Evolutionary conservation across 2,113 vertebrate species (phyloP).

Genomic region (Eubucco bourcierii): DNA sequence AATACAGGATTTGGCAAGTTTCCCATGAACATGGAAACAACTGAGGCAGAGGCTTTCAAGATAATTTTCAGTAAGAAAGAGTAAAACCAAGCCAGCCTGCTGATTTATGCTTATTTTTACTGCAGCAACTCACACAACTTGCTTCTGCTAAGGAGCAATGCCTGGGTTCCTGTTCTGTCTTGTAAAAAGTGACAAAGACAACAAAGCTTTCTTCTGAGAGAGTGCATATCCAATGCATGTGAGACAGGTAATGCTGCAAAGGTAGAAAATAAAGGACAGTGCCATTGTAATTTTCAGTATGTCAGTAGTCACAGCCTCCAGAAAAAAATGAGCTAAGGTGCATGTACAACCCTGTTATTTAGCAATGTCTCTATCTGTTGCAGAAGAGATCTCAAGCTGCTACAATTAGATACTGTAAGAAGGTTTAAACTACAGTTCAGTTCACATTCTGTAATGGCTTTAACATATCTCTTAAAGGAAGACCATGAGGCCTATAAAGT

Average conservation of each 20-base stretch:
- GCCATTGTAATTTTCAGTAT: not conserved
- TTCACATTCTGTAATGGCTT: not conserved
- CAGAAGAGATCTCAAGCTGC: not conserved
- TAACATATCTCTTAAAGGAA: not conserved
- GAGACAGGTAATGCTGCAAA: not conserved
- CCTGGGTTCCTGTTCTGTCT: not conserved
- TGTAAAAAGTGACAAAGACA: not conserved
- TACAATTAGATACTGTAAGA: not conserved
- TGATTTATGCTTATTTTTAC: not conserved
- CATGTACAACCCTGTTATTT: not conserved
- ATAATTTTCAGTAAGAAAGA: slow-evolving; percentile 26
- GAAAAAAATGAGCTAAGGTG: not conserved
- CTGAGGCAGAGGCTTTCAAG: slow-evolving; percentile 17
- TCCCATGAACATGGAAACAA: slow-evolving; percentile 19
- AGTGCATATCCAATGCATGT: rapidly evolving
- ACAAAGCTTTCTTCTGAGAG: not conserved
- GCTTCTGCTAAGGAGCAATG: not conserved
- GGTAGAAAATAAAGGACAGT: not conserved
- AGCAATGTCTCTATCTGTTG: not conserved
- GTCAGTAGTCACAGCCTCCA: not conserved
- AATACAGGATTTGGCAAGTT: slow-evolving; percentile 39
- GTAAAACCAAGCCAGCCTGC: not conserved
- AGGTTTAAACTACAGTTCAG: not conserved
- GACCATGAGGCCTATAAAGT: not conserved
- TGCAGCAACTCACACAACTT: not conserved